Conservation (phyloP, 2,113 vertebrate species). For the Marmota flaviventris region DNA sequence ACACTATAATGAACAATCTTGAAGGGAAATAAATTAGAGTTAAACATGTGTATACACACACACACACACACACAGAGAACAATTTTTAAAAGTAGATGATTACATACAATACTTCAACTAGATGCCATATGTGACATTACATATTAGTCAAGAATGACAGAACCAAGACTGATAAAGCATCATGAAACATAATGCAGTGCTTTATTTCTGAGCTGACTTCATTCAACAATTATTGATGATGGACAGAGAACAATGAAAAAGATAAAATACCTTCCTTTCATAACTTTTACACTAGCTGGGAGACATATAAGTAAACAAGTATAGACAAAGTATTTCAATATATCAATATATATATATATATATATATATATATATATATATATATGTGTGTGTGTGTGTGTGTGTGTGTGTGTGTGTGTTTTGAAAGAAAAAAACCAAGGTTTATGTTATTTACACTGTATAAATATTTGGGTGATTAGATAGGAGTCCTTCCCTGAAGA, state of each 20-base stretch:
- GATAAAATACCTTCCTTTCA: neutral
- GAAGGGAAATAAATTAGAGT: neutral
- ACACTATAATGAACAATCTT: neutral
- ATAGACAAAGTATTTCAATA: neutral
- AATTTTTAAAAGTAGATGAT: neutral
- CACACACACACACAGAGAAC: neutral
- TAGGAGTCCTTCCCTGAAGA: neutral
- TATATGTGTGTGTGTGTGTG: too few species aligned
- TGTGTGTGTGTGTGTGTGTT: neutral
- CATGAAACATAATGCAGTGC: neutral
- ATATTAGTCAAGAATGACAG: neutral
- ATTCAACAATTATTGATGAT: constrained; percentile 8
- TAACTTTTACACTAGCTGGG: neutral
- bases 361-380: too few species aligned
- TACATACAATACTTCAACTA: neutral
- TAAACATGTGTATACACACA: neutral
- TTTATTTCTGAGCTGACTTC: neutral
- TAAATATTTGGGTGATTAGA: neutral
- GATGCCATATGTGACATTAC: neutral
- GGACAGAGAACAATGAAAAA: neutral
- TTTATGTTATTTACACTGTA: neutral
- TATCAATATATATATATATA: neutral
- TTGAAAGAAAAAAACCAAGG: neutral
- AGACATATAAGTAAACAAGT: neutral
- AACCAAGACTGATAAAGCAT: neutral